Conservation (phyloP, 2,888 invertebrate genomes). For the Andrena marginata region DNA sequence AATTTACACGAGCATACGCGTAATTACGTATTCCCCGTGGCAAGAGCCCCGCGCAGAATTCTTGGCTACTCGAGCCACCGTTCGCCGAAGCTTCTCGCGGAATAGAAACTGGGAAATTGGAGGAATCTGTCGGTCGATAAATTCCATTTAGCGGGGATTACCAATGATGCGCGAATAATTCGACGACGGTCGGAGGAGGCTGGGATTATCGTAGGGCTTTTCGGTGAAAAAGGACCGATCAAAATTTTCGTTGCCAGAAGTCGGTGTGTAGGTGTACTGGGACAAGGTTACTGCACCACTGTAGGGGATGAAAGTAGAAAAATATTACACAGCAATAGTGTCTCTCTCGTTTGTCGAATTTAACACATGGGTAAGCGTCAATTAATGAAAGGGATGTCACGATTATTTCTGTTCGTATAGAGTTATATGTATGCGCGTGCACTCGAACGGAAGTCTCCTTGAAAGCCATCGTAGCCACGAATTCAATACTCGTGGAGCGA, state of each 20-base stretch:
- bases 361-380: neutral
- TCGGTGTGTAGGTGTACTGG: neutral
- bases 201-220: slow-evolving; percentile 3
- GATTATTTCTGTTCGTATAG: neutral
- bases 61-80: neutral
- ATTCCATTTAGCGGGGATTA: slow-evolving; percentile 12
- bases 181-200: neutral
- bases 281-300: slow-evolving; percentile 8
- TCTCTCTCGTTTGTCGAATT: too few species aligned
- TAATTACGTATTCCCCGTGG: slow-evolving; percentile 41
- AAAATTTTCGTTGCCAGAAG: neutral
- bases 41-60: slow-evolving; percentile 8
- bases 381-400: neutral
- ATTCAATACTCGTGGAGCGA: neutral
- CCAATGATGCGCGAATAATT: neutral
- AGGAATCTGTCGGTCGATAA: neutral
- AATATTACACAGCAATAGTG: too few species aligned
- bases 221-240: neutral
- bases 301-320: too few species aligned
- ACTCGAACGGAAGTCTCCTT: neutral
- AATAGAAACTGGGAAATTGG: neutral
- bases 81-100: neutral
- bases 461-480: neutral
- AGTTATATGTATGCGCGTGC: neutral
- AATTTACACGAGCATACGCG: slow-evolving; percentile 40